Evolutionary conservation across 2,888 invertebrate genomes (phyloP), one percentile per base, ranked within the genome.

Genomic region (Dione vanillae): DNA sequence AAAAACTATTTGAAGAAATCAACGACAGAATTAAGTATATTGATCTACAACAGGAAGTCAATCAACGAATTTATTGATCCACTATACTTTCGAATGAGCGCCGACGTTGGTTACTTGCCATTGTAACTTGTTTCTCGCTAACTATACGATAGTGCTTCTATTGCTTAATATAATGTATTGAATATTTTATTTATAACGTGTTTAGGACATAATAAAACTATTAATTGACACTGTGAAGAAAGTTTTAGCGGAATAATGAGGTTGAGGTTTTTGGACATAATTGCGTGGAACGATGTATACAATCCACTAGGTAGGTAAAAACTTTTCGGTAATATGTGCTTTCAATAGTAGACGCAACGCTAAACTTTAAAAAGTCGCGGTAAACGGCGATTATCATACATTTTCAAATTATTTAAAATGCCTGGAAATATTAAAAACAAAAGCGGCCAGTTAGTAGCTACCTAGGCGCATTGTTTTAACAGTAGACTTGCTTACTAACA

Each of bases 21-120:
- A 75, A 77, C 76, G 77, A 79, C 79, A 76, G 76, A 80, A 76
- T 80, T 75, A 76, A 79, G 77, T 77, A 77, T 76, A 79, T 72
- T 71, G 74, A 75, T 76, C 76, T 72, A 71, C 70, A 74, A 83
- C 89, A 85, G 89, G 90, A 90, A 90, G 88, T 89, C 81, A 80
- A 84, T 86, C 85, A 88, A 86, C 85, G 82, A 81, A 74, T 84
- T 88, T 89, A 89, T 90, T 85, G 82, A 80, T 76, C 77, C 76
- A 80, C 77, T 79, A 78, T 81, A 85, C 88, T 88, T 89, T 89
- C 87, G 79, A 85, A 71, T 69, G 70, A 59, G 62, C 68, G 58
- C 66, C 66, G 67, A 61, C 69, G 47, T 58, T 71, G 52, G 70
- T 65, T 70, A 67, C 69, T 47, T 11, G 56, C 66, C 54, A 72